Evolutionary conservation across 2,113 vertebrate genomes (phyloP).

Genomic region (Uropsilus gracilis): DNA sequence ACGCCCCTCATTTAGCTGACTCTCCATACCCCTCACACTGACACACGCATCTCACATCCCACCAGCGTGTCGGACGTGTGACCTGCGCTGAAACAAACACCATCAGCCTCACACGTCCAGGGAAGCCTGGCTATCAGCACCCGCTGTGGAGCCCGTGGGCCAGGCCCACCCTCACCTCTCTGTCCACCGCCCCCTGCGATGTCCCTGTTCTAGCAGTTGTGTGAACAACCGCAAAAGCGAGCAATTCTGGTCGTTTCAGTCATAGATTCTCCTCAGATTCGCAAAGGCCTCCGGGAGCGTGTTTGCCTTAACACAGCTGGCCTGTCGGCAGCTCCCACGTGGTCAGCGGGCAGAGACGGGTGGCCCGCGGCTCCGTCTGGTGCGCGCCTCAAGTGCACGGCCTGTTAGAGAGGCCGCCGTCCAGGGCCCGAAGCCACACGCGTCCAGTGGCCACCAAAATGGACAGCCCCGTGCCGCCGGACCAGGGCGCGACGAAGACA

Average conservation of each 20-base stretch:
- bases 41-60: too few species aligned
- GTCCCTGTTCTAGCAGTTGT: background rate
- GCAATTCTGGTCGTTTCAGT: too few species aligned
- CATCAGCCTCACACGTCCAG: background rate
- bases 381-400: rapidly evolving
- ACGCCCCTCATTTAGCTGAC: background rate
- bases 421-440: rapidly evolving
- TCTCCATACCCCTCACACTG: too few species aligned
- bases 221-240: background rate
- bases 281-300: too few species aligned
- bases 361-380: too few species aligned
- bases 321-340: background rate
- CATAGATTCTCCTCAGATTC: background rate
- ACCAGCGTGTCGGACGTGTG: background rate
- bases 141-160: rapidly evolving
- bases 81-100: rapidly evolving
- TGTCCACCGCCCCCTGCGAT: rapidly evolving
- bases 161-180: rapidly evolving
- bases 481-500: background rate
- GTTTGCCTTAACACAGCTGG: too few species aligned
- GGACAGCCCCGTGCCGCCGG: background rate
- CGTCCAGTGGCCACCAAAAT: background rate
- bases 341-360: too few species aligned
- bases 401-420: background rate
- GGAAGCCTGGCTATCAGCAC: background rate